These are phyloP conservation scores for Oedothorax gibbosus DNA, from an alignment of 1,140 invertebrate species.

Conservation along the genomic window DNA sequence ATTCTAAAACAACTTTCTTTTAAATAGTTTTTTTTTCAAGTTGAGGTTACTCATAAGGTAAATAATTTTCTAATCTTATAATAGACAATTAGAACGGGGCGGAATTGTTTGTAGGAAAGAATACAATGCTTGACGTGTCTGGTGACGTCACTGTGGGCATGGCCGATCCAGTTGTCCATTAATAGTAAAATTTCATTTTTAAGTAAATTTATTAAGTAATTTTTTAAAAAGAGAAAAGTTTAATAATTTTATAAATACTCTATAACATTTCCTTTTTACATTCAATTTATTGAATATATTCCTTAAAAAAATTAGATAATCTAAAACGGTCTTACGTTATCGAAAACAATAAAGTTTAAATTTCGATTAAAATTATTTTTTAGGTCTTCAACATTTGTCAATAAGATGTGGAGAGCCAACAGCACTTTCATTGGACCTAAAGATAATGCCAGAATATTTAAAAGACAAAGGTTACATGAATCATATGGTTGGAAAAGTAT, in stretches of 20 bases:
- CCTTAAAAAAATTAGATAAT: no score
- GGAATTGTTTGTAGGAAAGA: no score
- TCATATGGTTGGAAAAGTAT: slow-evolving; percentile 82
- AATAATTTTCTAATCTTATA: no score
- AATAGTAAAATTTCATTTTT: neutral
- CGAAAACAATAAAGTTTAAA: neutral
- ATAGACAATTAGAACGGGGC: no score
- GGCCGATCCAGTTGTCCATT: no score
- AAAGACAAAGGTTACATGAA: slow-evolving; percentile 82
- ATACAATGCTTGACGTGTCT: no score
- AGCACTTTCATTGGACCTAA: slow-evolving; percentile 78
- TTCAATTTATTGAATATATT: neutral
- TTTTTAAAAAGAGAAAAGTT: no score
- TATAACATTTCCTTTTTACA: neutral
- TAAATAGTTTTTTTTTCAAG: no score
- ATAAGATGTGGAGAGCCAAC: slow-evolving; percentile 79
- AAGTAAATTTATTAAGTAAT: neutral
- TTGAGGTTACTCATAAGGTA: no score
- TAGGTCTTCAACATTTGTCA: slow-evolving; percentile 83
- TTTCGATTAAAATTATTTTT: neutral
- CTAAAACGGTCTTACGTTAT: no score
- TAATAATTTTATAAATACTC: neutral
- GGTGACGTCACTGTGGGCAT: no score
- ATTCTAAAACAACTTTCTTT: no score
- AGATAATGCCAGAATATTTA: slow-evolving; percentile 81